Base-by-base conservation (phyloP, 2,797 vertebrate species). In the Ambastaia sidthimunki region DNA sequence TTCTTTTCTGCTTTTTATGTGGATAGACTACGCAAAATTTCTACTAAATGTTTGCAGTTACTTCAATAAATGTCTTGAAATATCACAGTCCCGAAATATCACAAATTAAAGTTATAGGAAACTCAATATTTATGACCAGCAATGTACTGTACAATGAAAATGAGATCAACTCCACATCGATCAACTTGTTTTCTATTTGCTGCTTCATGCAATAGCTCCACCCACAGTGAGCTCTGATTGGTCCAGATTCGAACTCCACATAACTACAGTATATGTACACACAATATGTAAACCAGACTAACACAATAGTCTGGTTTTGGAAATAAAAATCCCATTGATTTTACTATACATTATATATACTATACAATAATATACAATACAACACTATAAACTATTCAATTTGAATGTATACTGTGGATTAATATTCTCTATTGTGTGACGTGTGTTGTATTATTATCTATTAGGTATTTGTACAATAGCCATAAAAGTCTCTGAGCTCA, bases 141-240 rank as follows among this genome's bases (percentile, higher is more conserved):
- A 59, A 21, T 37, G n/a, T 41, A 41, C 37, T 41, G 37, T 19
- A 37, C 52, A 50, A 76, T 81, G 13, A 57, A 81, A 72, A 72
- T 6, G 23, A 59, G n/a, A n/a, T n/a, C n/a, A n/a, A n/a, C n/a
- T n/a, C n/a, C n/a, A n/a, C n/a, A n/a, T n/a, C n/a, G n/a, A n/a
- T n/a, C n/a, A n/a, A n/a, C n/a, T n/a, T 55, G n/a, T 21, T 21
- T 55, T 55, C 54, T 3, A 3, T n/a, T 55, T 55, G 15, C 9
- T n/a, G n/a, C 19, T n/a, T 55, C 54, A 21, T 55, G 54, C 12
- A 57, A 12, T 57, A 57, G 21, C 21, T 12, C 19, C 54, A 57
- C 21, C 19, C 54, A 12, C 54, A 21, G 19, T 12, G 3, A 57
- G 21, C 4, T 52, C 1, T 52, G 50, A 52, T 52, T 41, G 37